Evolutionary conservation across 2,888 invertebrate species (phyloP).

Genomic region (Megalurothrips usitatus): DNA sequence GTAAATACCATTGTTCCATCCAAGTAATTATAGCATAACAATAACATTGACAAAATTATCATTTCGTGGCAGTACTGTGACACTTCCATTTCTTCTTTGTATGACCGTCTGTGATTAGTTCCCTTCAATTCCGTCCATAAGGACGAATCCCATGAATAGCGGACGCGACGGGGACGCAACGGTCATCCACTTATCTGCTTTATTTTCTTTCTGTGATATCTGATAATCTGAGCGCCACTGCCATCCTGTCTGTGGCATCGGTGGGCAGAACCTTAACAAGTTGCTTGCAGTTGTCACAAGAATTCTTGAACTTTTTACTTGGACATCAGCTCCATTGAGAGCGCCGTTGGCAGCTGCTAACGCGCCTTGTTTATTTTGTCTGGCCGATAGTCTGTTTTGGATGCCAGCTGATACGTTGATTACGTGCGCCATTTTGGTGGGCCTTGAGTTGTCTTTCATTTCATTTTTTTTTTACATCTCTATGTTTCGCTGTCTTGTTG

Average conservation of each 20-base stretch:
- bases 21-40: no score
- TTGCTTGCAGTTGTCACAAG: no score
- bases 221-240: background rate
- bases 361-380: no score
- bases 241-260: background rate
- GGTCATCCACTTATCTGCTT: background rate
- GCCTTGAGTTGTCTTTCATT: background rate
- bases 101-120: background rate
- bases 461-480: background rate
- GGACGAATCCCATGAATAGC: background rate
- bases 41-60: background rate
- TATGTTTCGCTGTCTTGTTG: background rate
- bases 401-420: no score
- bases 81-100: background rate
- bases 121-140: background rate
- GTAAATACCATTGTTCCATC: no score
- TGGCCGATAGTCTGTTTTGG: no score
- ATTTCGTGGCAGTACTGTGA: background rate
- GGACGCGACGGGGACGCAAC: no score
- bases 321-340: no score
- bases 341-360: no score
- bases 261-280: no score
- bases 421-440: no score
- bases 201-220: constrained; percentile 18
- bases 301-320: no score